Percentiles rank a stretch among this genome's conserved stretches.
These are phyloP conservation scores for Catagonus wagneri DNA, from an alignment of 2,113 vertebrate species.

Conservation along the genomic window DNA sequence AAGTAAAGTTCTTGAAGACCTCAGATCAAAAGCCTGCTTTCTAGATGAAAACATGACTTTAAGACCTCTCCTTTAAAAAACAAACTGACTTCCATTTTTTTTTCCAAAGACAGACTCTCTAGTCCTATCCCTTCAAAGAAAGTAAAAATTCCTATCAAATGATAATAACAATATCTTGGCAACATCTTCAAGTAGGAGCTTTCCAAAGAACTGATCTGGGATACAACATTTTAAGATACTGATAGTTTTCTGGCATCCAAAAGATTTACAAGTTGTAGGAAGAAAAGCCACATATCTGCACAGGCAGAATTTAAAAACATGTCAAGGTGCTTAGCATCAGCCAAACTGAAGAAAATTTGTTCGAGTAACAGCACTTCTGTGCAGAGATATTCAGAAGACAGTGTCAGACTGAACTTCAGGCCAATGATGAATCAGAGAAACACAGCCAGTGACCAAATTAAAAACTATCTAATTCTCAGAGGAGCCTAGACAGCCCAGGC, in stretches of 20 bases:
- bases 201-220: neutral
- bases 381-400: neutral
- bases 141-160: slow-evolving; percentile 7
- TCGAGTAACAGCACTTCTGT: neutral
- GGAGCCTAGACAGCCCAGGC: neutral
- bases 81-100: slow-evolving; percentile 3
- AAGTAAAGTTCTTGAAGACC: neutral
- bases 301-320: neutral
- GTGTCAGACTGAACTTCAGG: neutral
- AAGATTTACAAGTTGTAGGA: neutral
- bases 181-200: neutral
- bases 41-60: neutral
- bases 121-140: neutral
- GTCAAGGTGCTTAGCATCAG: neutral
- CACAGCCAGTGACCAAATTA: neutral
- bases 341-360: slow-evolving; percentile 2
- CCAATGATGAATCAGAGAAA: slow-evolving; percentile 1
- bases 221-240: neutral
- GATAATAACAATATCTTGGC: neutral
- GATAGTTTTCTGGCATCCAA: neutral
- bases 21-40: neutral
- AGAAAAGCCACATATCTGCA: slow-evolving; percentile 4
- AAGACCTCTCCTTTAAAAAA: neutral
- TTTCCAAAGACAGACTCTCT: neutral
- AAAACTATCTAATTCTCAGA: neutral